Evolutionary conservation across 1,140 invertebrate genomes (phyloP).

Genomic region (Drosophila elegans): DNA sequence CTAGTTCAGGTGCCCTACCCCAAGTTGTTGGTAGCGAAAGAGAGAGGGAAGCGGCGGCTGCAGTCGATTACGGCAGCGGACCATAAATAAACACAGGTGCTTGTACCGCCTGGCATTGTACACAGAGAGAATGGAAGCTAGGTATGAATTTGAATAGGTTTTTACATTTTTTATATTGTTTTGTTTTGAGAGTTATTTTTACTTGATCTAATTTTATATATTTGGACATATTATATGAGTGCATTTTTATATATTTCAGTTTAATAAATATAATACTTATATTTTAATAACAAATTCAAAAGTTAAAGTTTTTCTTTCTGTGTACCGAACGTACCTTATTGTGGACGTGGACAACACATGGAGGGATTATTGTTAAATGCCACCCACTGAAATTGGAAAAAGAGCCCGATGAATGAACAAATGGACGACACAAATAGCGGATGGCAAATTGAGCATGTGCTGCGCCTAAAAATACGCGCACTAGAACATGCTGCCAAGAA

Average conservation of each 20-base stretch:
- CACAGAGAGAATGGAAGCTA: not conserved
- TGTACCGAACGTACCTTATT: slow-evolving; percentile 1
- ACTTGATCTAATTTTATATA: no score
- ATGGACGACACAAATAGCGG: slow-evolving; percentile 39
- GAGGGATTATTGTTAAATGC: slow-evolving; percentile 26
- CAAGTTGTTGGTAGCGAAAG: slow-evolving; percentile 26
- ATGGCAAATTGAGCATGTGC: slow-evolving; percentile 50
- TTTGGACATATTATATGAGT: no score
- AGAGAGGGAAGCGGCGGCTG: slow-evolving; percentile 23
- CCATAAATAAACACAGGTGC: slow-evolving; percentile 79
- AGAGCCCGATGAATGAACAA: slow-evolving; percentile 55
- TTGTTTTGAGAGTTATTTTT: no score
- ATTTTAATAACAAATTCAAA: no score
- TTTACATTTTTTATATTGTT: no score
- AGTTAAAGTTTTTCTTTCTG: not conserved
- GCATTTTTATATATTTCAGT: no score
- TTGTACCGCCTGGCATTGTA: slow-evolving; percentile 18
- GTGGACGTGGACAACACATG: slow-evolving; percentile 58
- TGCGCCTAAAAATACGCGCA: slow-evolving; percentile 61
- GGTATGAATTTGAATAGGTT: not conserved
- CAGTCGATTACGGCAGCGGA: slow-evolving; percentile 73
- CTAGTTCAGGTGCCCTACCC: slow-evolving; percentile 81
- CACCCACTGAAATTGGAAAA: slow-evolving; percentile 52
- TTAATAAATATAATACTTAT: no score
- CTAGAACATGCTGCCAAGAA: slow-evolving; percentile 55